phyloP scores from a whole-genome alignment of 1,140 invertebrate species.

The Gonioctena quinquepunctata region DNA sequence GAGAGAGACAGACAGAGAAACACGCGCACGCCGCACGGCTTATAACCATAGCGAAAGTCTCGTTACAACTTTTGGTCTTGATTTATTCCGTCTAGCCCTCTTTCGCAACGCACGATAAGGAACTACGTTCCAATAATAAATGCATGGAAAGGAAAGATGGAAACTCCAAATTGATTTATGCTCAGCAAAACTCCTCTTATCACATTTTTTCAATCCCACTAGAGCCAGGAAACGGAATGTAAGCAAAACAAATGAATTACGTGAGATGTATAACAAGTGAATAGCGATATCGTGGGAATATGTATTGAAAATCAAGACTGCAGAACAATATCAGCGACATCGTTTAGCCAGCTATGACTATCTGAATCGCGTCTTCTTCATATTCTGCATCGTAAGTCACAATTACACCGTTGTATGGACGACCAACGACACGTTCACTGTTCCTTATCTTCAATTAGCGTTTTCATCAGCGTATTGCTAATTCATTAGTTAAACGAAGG shows the following conservation, averaged over 20 bases:
- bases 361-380: conserved; percentile 31
- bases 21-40: no score
- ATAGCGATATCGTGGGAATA: conserved; percentile 22
- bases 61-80: no score
- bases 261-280: background rate
- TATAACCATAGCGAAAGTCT: no score
- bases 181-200: no score
- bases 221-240: background rate
- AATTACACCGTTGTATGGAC: conserved; percentile 31
- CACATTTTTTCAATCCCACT: no score
- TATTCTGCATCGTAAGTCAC: conserved; percentile 35
- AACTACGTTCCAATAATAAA: no score
- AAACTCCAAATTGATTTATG: no score
- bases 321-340: conserved; percentile 17
- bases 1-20: no score
- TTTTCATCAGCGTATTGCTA: background rate
- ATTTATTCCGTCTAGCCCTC: no score
- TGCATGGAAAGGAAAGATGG: no score
- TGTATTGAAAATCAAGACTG: conserved; percentile 21
- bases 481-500: background rate
- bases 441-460: background rate
- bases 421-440: background rate
- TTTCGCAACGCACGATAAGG: no score
- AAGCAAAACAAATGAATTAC: background rate
- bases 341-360: conserved; percentile 27